Base-by-base conservation (phyloP, 2,113 vertebrate genomes). In the Candoia aspera region DNA sequence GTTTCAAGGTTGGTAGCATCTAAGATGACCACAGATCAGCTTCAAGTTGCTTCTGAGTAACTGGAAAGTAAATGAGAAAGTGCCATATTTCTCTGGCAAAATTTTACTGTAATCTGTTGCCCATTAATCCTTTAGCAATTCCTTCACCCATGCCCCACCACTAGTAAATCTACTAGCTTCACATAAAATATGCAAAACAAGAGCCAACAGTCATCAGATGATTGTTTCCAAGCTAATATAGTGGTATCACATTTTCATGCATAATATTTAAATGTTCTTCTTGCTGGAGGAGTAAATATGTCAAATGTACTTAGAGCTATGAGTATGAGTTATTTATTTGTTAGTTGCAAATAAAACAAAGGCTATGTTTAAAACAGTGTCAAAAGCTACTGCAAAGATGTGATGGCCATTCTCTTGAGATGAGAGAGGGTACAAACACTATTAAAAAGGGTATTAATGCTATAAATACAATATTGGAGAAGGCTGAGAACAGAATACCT, bases 331-430 rank as follows among this genome's bases (percentile, higher is more conserved):
- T 42, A 42, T 42, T 42, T 42, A 42, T 42, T 42, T 42, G 17
- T 92, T 91, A 58, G 23, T 88, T 94, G n/a, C 42, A 93, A 93
- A 29, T 94, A 92, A 95, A 92, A n/a, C 59, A 91, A 91, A 92
- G 92, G 6, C 58, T 93, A 55, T 60, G 90, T 95, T 88, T 53
- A 85, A 33, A 91, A 49, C 4, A 49, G 49, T 6, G 49, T 49
- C 49, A 49, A 49, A 49, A 49, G 49, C 49, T 49, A 49, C 49
- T 49, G 4, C 49, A 49, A 49, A 49, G 49, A 49, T 49, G 49
- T 49, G 49, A 49, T 49, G 49, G 49, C 49, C 49, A 49, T 49
- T 49, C 49, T 49, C 49, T 49, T 49, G 49, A 49, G 6, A 49
- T 49, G 4, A 42, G 33, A 79, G 33, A 79, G 33, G 21, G 33